Evolutionary conservation across 2,888 invertebrate genomes (phyloP), one percentile per base, ranked within the genome.

Genomic region (Saturnia pavonia): DNA sequence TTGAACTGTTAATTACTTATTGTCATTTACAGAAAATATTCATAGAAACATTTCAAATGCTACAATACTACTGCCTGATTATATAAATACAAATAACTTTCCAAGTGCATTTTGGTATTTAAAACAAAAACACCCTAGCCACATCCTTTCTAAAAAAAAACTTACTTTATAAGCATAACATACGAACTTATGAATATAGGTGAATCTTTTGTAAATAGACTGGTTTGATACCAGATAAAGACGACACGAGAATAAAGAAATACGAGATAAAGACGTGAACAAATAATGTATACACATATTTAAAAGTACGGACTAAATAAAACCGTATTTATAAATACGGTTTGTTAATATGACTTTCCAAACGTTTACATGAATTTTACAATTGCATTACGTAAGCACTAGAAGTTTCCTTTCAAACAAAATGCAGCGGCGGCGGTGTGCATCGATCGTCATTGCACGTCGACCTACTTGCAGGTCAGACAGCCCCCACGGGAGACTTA

Each of bases 391-490:
- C 65, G 9, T 34, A 48, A 12, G 34, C 6, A 34, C 34, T 69
- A 48, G 45, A 51, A 27, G 48, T 12, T 54, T 14, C 22, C n/a
- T 45, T 57, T 9, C 60, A 68, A 63, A 70, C 34, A 84, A 87
- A 86, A 87, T 88, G 87, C 87, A 87, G 77, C 71, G 76, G 77
- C 71, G 76, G 74, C 74, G 75, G 74, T 67, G 69, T 71, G 73
- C 81, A 91, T 91, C 89, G 91, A 91, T 91, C 87, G 88, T 45
- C 72, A 72, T 78, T 79, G 79, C 82, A 81, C 75, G 69, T 25
- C 83, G 91, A 90, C 92, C 92, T 88, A 92, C 83, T 90, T 91
- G 82, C 88, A 88, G 91, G 90, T 91, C 91, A 88, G 76, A 80
- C 79, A 71, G 72, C 72, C 76, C 79, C 75, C 77, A 72, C 19